Percentiles rank a stretch among this genome's conserved stretches.
phyloP scores from a whole-genome alignment of 2,113 vertebrate genomes.

The Triplophysa rosa region DNA sequence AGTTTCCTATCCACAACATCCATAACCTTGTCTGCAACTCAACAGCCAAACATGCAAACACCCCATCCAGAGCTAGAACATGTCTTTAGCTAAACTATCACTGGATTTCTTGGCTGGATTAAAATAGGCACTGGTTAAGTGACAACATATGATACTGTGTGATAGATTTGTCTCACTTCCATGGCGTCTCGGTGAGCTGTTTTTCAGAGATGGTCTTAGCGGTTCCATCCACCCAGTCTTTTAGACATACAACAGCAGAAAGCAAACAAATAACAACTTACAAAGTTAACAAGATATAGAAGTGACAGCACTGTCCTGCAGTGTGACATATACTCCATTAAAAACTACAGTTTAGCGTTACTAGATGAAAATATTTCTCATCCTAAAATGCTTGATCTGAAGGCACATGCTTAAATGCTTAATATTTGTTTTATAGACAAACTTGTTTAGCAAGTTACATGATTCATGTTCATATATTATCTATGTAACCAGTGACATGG shows the following conservation, averaged over 20 bases:
- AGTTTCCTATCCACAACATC: constrained; percentile 55
- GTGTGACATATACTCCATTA: no score
- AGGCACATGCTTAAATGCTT: no score
- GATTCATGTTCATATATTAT: not conserved
- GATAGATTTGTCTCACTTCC: not conserved
- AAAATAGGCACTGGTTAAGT: not conserved
- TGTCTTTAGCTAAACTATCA: constrained; percentile 2
- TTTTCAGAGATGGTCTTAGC: not conserved
- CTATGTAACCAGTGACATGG: not conserved
- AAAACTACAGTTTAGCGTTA: no score
- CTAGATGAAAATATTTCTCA: no score
- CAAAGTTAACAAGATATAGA: not conserved
- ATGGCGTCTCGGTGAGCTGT: not conserved
- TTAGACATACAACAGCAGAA: not conserved
- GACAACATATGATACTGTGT: not conserved
- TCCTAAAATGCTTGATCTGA: no score
- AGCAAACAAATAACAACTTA: not conserved
- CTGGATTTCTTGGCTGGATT: constrained; percentile 1
- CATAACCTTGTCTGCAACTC: constrained; percentile 56
- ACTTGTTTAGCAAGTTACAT: no score
- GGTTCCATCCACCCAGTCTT: not conserved
- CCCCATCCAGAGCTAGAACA: constrained; percentile 39
- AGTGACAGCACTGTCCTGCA: no score
- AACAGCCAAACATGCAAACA: constrained; percentile 64
- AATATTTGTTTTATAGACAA: no score